These are phyloP conservation scores for Caenorhabditis afra DNA, from an alignment of 2,888 invertebrate genomes.

Conservation along the genomic window DNA sequence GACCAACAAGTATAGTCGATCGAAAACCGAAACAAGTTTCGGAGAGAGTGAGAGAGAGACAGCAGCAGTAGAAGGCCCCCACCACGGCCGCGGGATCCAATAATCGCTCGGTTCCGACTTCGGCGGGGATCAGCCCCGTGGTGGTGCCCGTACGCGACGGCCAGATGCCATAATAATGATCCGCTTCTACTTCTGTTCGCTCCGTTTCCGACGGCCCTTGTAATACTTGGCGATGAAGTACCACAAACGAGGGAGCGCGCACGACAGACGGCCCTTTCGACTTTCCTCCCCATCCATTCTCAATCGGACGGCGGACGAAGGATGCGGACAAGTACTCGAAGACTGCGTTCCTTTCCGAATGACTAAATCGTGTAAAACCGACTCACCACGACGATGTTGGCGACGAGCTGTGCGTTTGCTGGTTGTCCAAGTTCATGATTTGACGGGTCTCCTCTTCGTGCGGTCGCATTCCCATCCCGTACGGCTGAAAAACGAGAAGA, in stretches of 20 bases:
- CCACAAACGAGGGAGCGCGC: background rate
- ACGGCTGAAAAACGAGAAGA: slow-evolving; percentile 37
- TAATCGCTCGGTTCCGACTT: slow-evolving; percentile 47
- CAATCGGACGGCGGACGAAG: too few species aligned
- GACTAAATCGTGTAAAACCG: background rate
- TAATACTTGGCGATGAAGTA: background rate
- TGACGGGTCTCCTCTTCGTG: slow-evolving; percentile 60
- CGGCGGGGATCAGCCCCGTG: slow-evolving; percentile 33
- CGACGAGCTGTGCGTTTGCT: slow-evolving; percentile 55
- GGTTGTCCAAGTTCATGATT: slow-evolving; percentile 58
- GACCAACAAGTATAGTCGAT: slow-evolving; percentile 38
- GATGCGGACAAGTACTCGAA: too few species aligned
- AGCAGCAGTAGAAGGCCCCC: background rate
- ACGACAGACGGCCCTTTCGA: background rate
- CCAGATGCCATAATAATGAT: slow-evolving; percentile 55
- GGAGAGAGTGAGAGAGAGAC: slow-evolving; percentile 23
- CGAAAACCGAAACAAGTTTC: slow-evolving; percentile 57
- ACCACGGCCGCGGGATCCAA: slow-evolving; percentile 31
- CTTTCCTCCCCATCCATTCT: background rate
- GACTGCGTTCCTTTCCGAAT: background rate
- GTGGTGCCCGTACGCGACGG: slow-evolving; percentile 3
- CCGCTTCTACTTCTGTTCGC: slow-evolving; percentile 28
- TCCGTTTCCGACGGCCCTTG: background rate
- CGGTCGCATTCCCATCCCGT: slow-evolving; percentile 54
- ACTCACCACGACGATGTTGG: slow-evolving; percentile 59